Percentiles rank a stretch among this genome's conserved stretches.
Evolutionary conservation across 2,888 invertebrate genomes (phyloP).

Genomic region (Cerastoderma edule): DNA sequence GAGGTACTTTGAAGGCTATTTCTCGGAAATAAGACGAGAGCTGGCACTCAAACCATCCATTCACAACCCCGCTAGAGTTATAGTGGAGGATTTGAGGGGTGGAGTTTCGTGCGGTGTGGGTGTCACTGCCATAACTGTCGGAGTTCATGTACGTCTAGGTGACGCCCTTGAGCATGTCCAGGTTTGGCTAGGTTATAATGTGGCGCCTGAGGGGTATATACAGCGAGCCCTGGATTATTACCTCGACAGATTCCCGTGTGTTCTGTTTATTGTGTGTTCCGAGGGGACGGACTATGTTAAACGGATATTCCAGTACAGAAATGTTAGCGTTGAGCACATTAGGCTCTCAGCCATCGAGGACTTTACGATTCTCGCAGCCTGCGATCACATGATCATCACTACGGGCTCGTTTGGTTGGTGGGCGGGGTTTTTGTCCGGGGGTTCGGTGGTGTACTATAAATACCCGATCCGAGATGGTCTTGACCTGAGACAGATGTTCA

Average conservation of each 20-base stretch:
- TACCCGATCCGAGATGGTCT: conserved; percentile 46
- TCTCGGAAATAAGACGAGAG: not conserved
- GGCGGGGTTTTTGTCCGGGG: conserved; percentile 55
- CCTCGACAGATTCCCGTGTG: conserved; percentile 26
- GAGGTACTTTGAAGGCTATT: not conserved
- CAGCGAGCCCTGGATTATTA: conserved; percentile 25
- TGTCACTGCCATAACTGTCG: not conserved
- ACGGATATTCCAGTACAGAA: conserved; percentile 31
- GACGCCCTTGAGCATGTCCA: not conserved
- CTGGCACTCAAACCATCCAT: not conserved
- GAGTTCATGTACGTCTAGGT: conserved; percentile 1
- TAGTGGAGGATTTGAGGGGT: not conserved
- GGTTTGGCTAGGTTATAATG: not conserved
- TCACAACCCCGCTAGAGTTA: not conserved
- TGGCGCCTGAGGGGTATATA: not conserved
- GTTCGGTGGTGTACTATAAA: conserved; percentile 46
- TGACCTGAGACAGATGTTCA: conserved; percentile 29
- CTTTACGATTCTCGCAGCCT: conserved; percentile 39
- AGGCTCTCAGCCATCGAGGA: conserved; percentile 25
- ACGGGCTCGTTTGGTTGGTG: conserved; percentile 52
- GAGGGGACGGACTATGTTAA: conserved; percentile 40
- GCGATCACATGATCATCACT: conserved; percentile 53
- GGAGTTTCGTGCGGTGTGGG: not conserved
- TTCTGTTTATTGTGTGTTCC: conserved; percentile 51
- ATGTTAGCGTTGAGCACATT: conserved; percentile 2